A percentile compares a stretch with the other conserved stretches of the same genome.
Conservation (phyloP, 2,113 vertebrate species). For the Cyprinodon brontotheroides region DNA sequence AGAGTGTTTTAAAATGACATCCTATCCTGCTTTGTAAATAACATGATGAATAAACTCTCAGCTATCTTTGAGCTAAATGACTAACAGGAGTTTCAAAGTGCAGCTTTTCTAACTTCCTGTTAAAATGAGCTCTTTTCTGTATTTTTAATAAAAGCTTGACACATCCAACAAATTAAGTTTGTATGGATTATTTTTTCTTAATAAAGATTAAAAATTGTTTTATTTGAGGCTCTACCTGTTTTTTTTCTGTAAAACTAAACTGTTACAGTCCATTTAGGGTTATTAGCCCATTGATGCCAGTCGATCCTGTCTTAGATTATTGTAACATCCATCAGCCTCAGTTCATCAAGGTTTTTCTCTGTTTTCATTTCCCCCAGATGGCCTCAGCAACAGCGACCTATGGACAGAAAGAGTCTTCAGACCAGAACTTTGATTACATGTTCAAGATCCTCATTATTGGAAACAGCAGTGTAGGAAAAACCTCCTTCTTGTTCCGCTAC, state of each 20-base stretch:
- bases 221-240: background rate
- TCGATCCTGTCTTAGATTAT: too few species aligned
- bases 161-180: background rate
- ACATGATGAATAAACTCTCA: background rate
- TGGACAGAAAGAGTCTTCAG: slow-evolving; percentile 92
- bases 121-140: background rate
- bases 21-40: background rate
- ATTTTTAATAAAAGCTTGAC: background rate
- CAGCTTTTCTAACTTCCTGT: background rate
- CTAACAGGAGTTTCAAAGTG: background rate
- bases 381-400: slow-evolving; percentile 91
- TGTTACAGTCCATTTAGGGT: background rate
- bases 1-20: background rate
- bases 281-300: background rate
- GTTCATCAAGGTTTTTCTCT: background rate
- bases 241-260: background rate
- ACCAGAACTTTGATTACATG: slow-evolving; percentile 99
- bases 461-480: slow-evolving; percentile 98
- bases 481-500: slow-evolving; percentile 96
- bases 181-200: background rate
- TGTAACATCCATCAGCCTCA: background rate
- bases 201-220: background rate
- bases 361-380: slow-evolving; percentile 80
- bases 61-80: background rate
- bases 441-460: slow-evolving; percentile 99